Conservation (phyloP, 37 sponge, comb jelly and placozoan species). For the Agelas oroides region DNA sequence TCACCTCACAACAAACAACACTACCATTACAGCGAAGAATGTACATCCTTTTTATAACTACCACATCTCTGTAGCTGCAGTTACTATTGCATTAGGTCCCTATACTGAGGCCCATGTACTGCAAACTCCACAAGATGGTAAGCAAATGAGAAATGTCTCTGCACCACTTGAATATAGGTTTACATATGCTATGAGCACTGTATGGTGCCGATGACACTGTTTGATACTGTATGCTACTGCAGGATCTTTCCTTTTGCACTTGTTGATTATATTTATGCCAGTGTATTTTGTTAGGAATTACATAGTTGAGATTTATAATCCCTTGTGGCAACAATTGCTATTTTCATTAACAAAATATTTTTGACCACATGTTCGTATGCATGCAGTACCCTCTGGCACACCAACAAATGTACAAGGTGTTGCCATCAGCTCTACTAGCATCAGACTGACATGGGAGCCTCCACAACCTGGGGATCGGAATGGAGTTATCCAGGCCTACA, state of each 20-base stretch:
- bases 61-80: background rate
- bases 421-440: constrained; percentile 1
- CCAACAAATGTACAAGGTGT: background rate
- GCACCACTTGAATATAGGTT: too few species aligned
- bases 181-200: too few species aligned
- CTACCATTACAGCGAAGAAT: background rate
- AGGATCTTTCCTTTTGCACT: too few species aligned
- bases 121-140: too few species aligned
- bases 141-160: too few species aligned
- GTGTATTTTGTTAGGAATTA: too few species aligned
- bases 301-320: too few species aligned
- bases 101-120: background rate
- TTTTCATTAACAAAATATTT: too few species aligned
- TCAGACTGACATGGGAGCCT: constrained; percentile 33
- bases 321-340: too few species aligned
- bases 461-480: constrained; percentile 30
- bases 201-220: too few species aligned
- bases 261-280: background rate
- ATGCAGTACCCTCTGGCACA: constrained; percentile 8
- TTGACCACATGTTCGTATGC: background rate
- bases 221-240: too few species aligned
- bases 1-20: background rate
- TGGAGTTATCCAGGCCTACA: constrained; percentile 53
- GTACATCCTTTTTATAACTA: constrained; percentile 2
- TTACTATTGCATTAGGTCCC: background rate